Evolutionary conservation across 2,113 vertebrate species (phyloP), one percentile per base, ranked within the genome.

Genomic region (Puffinus mauretanicus): DNA sequence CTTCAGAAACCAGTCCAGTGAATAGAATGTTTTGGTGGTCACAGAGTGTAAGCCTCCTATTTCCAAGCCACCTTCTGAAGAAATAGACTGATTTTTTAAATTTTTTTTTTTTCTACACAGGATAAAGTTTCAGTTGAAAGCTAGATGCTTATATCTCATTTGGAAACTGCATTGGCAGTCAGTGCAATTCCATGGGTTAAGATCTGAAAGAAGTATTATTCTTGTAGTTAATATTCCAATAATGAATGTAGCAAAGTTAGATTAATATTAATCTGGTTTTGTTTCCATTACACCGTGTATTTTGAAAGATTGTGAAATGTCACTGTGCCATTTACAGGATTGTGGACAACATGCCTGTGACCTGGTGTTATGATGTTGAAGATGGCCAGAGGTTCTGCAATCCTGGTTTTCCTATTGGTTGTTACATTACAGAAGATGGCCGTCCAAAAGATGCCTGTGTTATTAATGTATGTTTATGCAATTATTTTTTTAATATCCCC

Each of bases 331-430:
- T 94, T 84, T 95, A 11, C 94, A 99, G 99, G 99, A 99, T 99
- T 95, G 98, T 99, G 95, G 99, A 99, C 98, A 99, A 99, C 95
- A 99, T 99, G 99, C 99, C 99, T 29, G 99, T 99, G 67, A 99
- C 99, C 0, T 99, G 99, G 99, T 99, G 99, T 97, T 99, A 99
- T 1, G 98, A 99, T 26, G 99, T 99, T 46, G 99, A 99, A 97
- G 99, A 99, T 49, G 93, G 97, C 49, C 99, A 99, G 96, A 99
- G 98, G 89, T 99, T 99, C 97, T 99, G 99, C 97, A 99, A 99
- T 98, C 99, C 99, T 65, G 99, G 99, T 54, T 99, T 99, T 97
- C 99, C 99, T 57, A 99, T 99, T 96, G 99, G 99, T 93, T 99
- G 99, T 91, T 99, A 99, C 0, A 98, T 99, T 81, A 99, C 98